Evolutionary conservation across 2,888 invertebrate species (phyloP).

Genomic region (Phorcus lineatus): DNA sequence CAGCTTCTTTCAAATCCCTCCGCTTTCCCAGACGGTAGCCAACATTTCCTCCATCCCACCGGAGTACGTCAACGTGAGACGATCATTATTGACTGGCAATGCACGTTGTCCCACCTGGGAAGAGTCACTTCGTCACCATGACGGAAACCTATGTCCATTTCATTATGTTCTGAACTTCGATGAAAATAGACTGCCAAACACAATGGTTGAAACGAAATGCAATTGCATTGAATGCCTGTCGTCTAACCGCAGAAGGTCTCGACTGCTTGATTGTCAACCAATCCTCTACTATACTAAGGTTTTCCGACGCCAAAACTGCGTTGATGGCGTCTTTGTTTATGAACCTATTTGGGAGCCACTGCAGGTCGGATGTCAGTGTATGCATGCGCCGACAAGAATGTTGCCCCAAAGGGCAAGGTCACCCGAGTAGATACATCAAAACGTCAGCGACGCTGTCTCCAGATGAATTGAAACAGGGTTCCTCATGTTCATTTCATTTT

Average conservation of each 20-base stretch:
- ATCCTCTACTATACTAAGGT: conserved; percentile 15
- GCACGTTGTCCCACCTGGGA: neutral
- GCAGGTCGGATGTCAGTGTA: conserved; percentile 14
- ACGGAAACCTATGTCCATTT: conserved; percentile 6
- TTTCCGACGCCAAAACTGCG: neutral
- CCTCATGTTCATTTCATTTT: no score
- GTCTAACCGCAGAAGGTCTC: neutral
- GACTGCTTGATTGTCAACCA: neutral
- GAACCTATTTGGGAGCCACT: conserved; percentile 15
- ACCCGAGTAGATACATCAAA: no score
- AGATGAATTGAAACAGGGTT: no score
- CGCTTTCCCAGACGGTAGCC: neutral
- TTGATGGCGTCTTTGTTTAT: conserved; percentile 14
- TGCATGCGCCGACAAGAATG: neutral
- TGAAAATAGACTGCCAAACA: conserved; percentile 16
- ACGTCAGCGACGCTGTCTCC: no score
- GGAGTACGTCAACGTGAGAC: neutral
- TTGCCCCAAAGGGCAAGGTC: no score
- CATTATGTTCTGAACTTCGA: conserved; percentile 23
- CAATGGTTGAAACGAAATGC: conserved; percentile 13
- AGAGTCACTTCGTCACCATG: neutral
- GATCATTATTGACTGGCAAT: neutral
- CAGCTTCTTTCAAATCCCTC: conserved; percentile 21
- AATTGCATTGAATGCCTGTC: neutral
- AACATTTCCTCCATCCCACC: neutral